phyloP scores from a whole-genome alignment of 2,113 vertebrate species.

The Clupea harengus region DNA sequence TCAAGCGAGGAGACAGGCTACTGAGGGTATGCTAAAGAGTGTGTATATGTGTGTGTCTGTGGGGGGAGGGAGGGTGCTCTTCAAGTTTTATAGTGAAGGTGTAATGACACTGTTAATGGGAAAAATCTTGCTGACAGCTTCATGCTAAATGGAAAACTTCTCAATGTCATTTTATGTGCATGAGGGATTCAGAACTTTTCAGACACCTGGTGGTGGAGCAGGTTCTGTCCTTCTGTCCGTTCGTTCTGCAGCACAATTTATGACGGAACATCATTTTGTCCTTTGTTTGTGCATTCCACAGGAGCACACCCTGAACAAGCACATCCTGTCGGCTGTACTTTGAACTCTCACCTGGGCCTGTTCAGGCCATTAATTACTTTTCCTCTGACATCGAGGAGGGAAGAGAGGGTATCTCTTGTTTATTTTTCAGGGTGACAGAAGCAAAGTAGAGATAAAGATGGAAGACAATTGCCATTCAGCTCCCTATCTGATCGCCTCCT shows the following conservation, averaged over 20 bases:
- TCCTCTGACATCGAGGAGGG: background rate
- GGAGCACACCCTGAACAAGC: background rate
- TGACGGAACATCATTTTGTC: background rate
- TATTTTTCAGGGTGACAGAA: conserved; percentile 7
- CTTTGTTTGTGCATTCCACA: background rate
- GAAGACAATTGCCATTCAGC: background rate
- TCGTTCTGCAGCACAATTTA: background rate
- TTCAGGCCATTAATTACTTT: background rate
- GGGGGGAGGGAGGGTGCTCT: background rate
- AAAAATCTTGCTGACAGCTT: background rate
- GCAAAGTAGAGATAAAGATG: background rate
- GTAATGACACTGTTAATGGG: background rate
- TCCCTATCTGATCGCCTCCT: conserved; percentile 1
- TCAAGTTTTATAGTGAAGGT: background rate
- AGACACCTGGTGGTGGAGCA: background rate
- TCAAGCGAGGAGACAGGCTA: background rate
- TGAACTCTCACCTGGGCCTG: background rate
- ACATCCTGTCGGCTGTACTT: background rate
- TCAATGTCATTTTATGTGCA: background rate
- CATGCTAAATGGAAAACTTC: background rate
- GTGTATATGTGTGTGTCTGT: background rate
- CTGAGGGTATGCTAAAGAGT: background rate
- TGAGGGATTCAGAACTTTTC: background rate
- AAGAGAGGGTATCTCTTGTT: background rate
- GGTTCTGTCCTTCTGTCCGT: background rate